A percentile compares a stretch with the other conserved stretches of the same genome.
Evolutionary conservation across 2,888 invertebrate species (phyloP).

Genomic region (Sepioteuthis lessoniana): DNA sequence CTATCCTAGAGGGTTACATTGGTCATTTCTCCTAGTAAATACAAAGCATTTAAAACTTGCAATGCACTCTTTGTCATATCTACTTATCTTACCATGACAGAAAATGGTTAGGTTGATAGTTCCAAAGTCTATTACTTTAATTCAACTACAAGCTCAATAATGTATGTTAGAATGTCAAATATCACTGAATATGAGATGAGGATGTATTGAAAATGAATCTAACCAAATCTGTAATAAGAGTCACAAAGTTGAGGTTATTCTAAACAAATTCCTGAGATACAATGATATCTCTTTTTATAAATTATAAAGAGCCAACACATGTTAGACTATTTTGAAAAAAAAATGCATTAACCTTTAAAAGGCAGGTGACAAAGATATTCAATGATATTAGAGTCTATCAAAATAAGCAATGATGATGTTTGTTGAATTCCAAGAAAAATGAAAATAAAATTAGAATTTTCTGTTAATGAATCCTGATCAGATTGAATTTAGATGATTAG

Average conservation of each 20-base stretch:
- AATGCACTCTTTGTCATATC: no score
- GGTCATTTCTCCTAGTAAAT: neutral
- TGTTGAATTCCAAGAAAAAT: neutral
- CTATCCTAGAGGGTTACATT: neutral
- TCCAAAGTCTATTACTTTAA: neutral
- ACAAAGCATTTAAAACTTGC: no score
- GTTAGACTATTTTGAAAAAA: neutral
- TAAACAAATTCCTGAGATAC: neutral
- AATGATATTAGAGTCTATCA: neutral
- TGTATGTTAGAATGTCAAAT: neutral
- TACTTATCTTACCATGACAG: neutral
- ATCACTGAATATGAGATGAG: neutral
- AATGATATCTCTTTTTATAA: neutral
- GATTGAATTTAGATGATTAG: neutral
- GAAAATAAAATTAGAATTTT: neutral
- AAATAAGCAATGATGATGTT: neutral
- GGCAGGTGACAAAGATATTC: neutral
- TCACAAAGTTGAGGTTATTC: no score
- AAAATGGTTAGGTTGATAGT: neutral
- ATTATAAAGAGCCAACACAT: neutral
- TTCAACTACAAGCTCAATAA: neutral
- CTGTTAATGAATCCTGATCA: neutral
- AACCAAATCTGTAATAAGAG: neutral
- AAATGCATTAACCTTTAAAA: neutral
- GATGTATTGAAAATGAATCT: neutral